Evolutionary conservation across 2,888 invertebrate genomes (phyloP).

Genomic region (Plebejus anna): DNA sequence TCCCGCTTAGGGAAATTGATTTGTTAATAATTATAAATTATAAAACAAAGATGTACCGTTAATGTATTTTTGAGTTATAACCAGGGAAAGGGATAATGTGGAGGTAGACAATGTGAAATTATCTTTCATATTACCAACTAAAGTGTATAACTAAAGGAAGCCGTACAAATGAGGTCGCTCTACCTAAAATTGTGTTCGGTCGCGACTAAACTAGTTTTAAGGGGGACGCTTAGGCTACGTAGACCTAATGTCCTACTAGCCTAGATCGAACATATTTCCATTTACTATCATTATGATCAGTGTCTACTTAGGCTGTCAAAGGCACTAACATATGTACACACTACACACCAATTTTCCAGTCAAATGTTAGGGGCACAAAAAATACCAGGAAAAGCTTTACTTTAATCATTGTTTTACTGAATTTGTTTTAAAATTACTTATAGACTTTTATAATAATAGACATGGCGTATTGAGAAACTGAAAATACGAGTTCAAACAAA

Average conservation of each 20-base stretch:
- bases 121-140: not conserved
- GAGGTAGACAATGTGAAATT: not conserved
- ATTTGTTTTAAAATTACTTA: not conserved
- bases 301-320: not conserved
- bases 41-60: too few species aligned
- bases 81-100: not conserved
- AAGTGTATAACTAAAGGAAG: not conserved
- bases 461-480: too few species aligned
- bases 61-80: not conserved
- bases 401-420: not conserved
- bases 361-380: not conserved
- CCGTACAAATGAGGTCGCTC: not conserved
- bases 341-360: not conserved
- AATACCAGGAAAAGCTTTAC: not conserved
- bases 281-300: not conserved
- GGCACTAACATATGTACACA: not conserved
- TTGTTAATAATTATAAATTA: too few species aligned
- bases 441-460: not conserved
- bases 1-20: too few species aligned
- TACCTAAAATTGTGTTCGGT: constrained; percentile 9
- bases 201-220: constrained; percentile 8
- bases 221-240: not conserved
- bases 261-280: constrained; percentile 2
- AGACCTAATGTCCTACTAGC: constrained; percentile 16
- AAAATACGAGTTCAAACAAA: too few species aligned